Evolutionary conservation across 2,888 invertebrate species (phyloP), one percentile per base, ranked within the genome.

Genomic region (Hedya salicella): DNA sequence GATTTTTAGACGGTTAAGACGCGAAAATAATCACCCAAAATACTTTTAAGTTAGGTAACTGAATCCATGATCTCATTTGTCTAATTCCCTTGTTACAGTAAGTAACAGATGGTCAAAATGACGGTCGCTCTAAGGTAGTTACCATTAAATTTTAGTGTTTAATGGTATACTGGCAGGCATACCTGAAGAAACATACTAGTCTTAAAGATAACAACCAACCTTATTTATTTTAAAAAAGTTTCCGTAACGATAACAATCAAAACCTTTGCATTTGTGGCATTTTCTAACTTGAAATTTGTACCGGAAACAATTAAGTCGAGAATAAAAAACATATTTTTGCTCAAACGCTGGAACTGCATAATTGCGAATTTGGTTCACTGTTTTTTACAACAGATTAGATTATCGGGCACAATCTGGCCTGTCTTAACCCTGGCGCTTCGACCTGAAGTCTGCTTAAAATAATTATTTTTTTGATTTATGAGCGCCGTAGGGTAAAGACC

Each of bases 201-300:
- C 42, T 53, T 40, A 16, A 4, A 25, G 25, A 40, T 2, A 16
- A 62, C 21, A 21, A 11, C 0, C 14, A 25, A 25, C 8, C 30
- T 40, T n/a, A 48, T 14, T 56, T 48, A 49, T 39, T 16, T 25
- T 32, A 8, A 53, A 53, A 44, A 32, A 39, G 40, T 50, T 59
- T 13, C 14, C 3, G 52, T 44, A 25, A 6, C 14, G 66, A 66
- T 61, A 49, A 32, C 48, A n/a, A 61, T 61, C 53, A 49, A n/a
- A 32, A 42, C 32, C 48, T 49, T 46, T 16, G 59, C 59, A 44
- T 46, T 57, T 53, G 36, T 53, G 65, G 60, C 60, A 65, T 48
- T 65, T 65, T 54, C 39, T 53, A 61, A 61, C 66, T 66, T 42
- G 48, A 66, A 66, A 61, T 66, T 66, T 66, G 66, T 66, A 66